Evolutionary conservation across 2,888 invertebrate species (phyloP).

Genomic region (Zaprionus lineosus): DNA sequence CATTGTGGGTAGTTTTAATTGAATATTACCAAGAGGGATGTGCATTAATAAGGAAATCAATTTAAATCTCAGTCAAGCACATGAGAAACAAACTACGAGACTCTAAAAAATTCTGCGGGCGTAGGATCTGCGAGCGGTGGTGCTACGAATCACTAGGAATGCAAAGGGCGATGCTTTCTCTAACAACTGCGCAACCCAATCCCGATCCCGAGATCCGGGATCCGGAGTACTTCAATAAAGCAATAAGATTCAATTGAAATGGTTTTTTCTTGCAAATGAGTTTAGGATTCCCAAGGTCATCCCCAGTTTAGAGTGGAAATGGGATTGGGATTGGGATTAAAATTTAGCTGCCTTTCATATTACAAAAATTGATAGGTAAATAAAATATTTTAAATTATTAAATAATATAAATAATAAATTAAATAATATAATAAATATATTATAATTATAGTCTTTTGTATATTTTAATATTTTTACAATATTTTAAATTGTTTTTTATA

Average conservation of each 20-base stretch:
- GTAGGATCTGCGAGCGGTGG: slow-evolving; percentile 60
- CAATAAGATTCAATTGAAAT: slow-evolving; percentile 70
- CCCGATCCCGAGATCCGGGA: too few relatives aligned
- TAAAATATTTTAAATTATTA: too few relatives aligned
- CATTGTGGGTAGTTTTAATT: slow-evolving; percentile 69
- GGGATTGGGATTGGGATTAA: background rate
- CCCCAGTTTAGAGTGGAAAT: background rate
- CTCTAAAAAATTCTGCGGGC: slow-evolving; percentile 75
- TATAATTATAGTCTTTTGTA: too few relatives aligned
- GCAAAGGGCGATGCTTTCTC: slow-evolving; percentile 42
- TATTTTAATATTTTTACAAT: too few relatives aligned
- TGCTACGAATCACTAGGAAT: too few relatives aligned
- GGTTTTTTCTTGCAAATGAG: slow-evolving; percentile 31
- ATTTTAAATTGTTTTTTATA: too few relatives aligned
- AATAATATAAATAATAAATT: too few relatives aligned
- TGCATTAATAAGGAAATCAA: slow-evolving; percentile 81
- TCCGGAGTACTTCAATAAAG: slow-evolving; percentile 50
- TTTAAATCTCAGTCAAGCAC: slow-evolving; percentile 77
- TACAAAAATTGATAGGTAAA: too few relatives aligned
- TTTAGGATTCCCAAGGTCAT: slow-evolving; percentile 58
- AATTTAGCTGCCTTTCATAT: too few relatives aligned
- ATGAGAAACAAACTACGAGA: slow-evolving; percentile 73
- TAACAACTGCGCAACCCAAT: slow-evolving; percentile 44
- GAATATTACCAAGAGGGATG: slow-evolving; percentile 77
- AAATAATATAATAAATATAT: too few relatives aligned